Evolutionary conservation across 2,797 vertebrate genomes (phyloP).

Genomic region (Podargus strigoides): DNA sequence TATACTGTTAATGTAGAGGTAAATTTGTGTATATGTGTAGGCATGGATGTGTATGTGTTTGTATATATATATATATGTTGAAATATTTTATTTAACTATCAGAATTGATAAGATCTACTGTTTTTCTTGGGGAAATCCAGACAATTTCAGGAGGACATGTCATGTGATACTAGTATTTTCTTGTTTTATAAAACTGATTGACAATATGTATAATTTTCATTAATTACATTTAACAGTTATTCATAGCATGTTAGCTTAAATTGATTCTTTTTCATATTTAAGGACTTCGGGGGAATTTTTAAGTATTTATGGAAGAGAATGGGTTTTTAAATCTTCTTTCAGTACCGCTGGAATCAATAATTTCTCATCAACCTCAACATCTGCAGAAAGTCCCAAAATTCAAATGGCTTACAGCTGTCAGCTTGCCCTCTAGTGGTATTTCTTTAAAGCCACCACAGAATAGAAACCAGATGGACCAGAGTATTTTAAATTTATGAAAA

Average conservation of each 20-base stretch:
- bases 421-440: constrained; percentile 39
- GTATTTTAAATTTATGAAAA: background rate
- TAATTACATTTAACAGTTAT: background rate
- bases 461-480: background rate
- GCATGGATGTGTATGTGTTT: background rate
- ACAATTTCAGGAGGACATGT: background rate
- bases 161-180: background rate
- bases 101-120: background rate
- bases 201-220: background rate
- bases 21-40: background rate
- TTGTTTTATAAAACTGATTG: background rate
- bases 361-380: background rate
- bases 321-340: background rate
- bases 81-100: background rate
- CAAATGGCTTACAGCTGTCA: background rate
- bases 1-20: background rate
- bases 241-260: background rate
- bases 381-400: background rate
- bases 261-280: background rate
- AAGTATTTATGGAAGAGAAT: background rate
- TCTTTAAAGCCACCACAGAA: background rate
- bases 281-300: background rate
- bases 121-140: background rate
- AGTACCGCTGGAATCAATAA: background rate
- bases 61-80: background rate